Evolutionary conservation across 2,888 invertebrate species (phyloP).

Genomic region (Eutolmus rufibarbis): DNA sequence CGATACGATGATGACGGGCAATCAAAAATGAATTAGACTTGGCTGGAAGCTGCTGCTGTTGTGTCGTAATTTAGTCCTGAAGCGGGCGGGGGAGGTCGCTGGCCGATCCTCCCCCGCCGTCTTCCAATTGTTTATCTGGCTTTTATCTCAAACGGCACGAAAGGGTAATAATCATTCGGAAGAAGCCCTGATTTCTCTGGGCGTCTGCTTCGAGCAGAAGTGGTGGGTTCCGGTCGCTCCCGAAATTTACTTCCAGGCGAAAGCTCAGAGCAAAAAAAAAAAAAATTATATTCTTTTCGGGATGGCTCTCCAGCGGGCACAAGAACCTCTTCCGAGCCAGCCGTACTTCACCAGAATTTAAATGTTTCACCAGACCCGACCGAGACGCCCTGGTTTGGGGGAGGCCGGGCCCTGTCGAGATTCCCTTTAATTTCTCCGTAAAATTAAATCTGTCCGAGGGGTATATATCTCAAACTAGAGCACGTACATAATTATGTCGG

Average conservation of each 20-base stretch:
- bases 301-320: background rate
- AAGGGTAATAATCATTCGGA: slow-evolving; percentile 23
- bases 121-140: slow-evolving; percentile 26
- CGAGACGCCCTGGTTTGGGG: background rate
- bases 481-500: background rate
- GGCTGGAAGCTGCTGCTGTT: background rate
- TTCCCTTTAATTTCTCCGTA: background rate
- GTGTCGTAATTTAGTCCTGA: background rate
- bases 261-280: background rate
- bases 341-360: background rate
- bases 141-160: slow-evolving; percentile 21
- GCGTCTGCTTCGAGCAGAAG: background rate
- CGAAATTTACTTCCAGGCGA: background rate
- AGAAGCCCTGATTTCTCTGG: background rate
- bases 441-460: background rate
- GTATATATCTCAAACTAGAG: background rate
- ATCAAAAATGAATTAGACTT: slow-evolving; percentile 34
- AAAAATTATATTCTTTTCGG: slow-evolving; percentile 2
- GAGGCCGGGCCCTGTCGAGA: background rate
- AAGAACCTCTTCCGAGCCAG: background rate
- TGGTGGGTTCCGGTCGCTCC: background rate
- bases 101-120: background rate
- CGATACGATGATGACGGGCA: slow-evolving; percentile 31
- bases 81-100: background rate
- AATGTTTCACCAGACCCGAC: background rate